Conservation (phyloP, 2,888 invertebrate species). For the Polydrusus tereticollis region DNA sequence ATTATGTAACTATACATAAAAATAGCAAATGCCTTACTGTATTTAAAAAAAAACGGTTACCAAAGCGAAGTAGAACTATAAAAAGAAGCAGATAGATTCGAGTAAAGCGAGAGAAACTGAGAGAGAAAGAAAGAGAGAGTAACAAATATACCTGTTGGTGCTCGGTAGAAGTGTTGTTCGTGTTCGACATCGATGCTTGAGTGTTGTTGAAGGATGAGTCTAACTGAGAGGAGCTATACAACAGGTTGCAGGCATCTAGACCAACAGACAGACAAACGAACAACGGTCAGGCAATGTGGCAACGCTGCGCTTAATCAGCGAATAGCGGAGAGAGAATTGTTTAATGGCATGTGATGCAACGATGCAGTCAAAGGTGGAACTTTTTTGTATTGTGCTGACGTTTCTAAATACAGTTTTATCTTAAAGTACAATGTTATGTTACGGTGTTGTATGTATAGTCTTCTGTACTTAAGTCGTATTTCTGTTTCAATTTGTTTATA, state of each 20-base stretch:
- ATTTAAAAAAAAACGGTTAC: constrained; percentile 21
- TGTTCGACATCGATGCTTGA: constrained; percentile 57
- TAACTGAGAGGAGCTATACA: constrained; percentile 83
- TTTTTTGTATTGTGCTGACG: neutral
- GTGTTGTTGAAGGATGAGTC: constrained; percentile 85
- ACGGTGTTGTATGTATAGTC: no score
- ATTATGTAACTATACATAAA: no score
- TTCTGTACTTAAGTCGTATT: no score
- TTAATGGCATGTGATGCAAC: constrained; percentile 4
- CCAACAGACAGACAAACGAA: constrained; percentile 83
- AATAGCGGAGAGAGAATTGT: constrained; percentile 45
- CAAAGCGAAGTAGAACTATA: constrained; percentile 18
- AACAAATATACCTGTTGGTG: constrained; percentile 64
- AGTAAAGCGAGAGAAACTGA: constrained; percentile 41
- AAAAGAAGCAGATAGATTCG: constrained; percentile 18
- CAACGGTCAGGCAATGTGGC: constrained; percentile 69
- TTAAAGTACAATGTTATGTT: no score
- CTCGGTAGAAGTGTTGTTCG: constrained; percentile 69
- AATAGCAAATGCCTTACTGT: neutral
- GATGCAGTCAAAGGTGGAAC: constrained; percentile 3
- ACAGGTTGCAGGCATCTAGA: constrained; percentile 93
- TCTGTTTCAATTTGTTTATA: no score
- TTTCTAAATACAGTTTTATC: no score
- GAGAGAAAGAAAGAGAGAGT: constrained; percentile 52
- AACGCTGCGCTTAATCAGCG: constrained; percentile 47